Evolutionary conservation across 2,797 vertebrate species (phyloP).

Genomic region (Chrysolophus pictus): DNA sequence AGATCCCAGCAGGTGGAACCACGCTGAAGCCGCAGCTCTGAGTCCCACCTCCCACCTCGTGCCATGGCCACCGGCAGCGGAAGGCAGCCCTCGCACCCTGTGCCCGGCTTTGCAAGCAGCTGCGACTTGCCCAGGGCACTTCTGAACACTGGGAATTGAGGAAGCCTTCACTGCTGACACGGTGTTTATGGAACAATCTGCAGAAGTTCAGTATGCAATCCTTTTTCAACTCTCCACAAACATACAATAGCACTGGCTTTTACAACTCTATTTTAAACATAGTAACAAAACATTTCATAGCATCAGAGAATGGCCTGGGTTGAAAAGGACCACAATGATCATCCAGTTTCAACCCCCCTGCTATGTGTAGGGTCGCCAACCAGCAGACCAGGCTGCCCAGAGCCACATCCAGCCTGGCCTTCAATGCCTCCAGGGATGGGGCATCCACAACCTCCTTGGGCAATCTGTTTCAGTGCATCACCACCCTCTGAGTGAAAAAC

Average conservation of each 20-base stretch:
- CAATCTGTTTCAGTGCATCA: too few species aligned
- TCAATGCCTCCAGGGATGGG: too few species aligned
- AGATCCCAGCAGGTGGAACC: neutral
- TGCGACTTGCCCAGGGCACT: neutral
- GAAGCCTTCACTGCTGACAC: neutral
- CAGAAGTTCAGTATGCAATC: neutral
- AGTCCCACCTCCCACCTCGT: neutral
- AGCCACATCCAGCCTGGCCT: too few species aligned
- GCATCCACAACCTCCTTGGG: too few species aligned
- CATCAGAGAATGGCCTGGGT: too few species aligned
- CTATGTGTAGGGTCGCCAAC: too few species aligned
- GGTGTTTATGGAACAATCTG: neutral
- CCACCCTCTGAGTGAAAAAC: too few species aligned
- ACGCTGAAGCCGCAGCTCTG: neutral
- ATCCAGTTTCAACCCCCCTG: too few species aligned
- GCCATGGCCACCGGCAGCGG: accelerated
- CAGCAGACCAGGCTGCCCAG: too few species aligned
- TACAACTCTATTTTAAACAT: neutral
- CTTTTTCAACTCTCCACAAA: neutral
- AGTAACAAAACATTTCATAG: neutral
- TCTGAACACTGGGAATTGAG: neutral
- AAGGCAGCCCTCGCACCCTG: neutral
- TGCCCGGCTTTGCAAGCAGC: neutral
- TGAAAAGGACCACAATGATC: too few species aligned
- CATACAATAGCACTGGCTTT: neutral